These are phyloP conservation scores for Cetoscarus ocellatus DNA, from an alignment of 2,797 vertebrate genomes.

Conservation along the genomic window DNA sequence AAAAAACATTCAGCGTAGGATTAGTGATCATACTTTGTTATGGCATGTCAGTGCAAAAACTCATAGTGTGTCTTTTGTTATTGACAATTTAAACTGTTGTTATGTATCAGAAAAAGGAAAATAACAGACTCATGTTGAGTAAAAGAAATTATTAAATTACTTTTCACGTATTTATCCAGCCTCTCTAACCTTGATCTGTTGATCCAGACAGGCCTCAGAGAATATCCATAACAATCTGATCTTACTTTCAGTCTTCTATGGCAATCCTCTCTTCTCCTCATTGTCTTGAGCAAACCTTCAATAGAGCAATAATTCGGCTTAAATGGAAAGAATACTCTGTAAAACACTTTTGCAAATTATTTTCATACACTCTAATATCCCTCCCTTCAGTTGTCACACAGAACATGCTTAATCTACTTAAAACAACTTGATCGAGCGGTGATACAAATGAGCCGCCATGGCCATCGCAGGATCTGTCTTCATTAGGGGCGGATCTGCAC, in stretches of 20 bases:
- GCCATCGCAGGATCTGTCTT: conserved; percentile 81
- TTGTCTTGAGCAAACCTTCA: conserved; percentile 42
- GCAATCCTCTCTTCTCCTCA: conserved; percentile 41
- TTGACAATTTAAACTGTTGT: no score
- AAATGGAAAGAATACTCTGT: conserved; percentile 39
- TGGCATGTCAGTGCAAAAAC: no score
- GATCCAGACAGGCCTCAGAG: conserved; percentile 13
- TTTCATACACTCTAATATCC: conserved; percentile 26
- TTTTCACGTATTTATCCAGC: not conserved
- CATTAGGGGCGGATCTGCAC: conserved; percentile 77
- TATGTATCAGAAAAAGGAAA: no score
- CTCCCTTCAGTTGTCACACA: conserved; percentile 23
- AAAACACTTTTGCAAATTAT: conserved; percentile 54
- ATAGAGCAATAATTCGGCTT: conserved; percentile 39
- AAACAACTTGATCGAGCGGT: conserved; percentile 74
- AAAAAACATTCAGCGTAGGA: no score
- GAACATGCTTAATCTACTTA: conserved; percentile 77
- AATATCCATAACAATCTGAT: conserved; percentile 43
- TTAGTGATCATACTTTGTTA: no score
- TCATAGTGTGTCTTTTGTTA: no score
- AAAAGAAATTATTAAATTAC: no score
- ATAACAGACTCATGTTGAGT: not conserved
- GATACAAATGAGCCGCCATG: conserved; percentile 73
- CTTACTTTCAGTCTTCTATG: conserved; percentile 31
- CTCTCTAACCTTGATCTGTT: conserved; percentile 12